Base-by-base conservation (phyloP, 2,888 invertebrate species). In the Maniola hyperantus region DNA sequence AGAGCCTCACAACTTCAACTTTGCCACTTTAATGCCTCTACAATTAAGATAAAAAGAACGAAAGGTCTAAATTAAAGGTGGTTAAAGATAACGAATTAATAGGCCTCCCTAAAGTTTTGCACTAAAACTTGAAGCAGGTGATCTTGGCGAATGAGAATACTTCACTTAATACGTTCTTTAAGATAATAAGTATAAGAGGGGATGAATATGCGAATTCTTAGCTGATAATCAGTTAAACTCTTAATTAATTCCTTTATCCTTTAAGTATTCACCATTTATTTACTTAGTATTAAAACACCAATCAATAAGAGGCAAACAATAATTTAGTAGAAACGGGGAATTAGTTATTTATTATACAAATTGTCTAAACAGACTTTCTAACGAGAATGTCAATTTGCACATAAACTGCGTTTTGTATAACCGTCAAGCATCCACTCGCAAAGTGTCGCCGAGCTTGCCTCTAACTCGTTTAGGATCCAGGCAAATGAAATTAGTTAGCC, bases 21-120 rank as follows among this genome's bases (percentile, higher is more conserved):
- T 91, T 83, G 84, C 87, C 88, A 86, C 87, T 84, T 89, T 88
- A 91, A 91, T 90, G 87, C 84, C 89, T 87, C 88, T 88, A 91
- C 90, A 91, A 91, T 92, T 92, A 92, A 91, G 91, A 92, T 92
- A 91, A 92, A 92, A 91, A 91, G 89, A 91, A 91, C 85, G 87
- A 86, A 88, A 85, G 84, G 87, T 87, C 87, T 83, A 88, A 90
- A 91, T 91, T 91, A 89, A 91, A 91, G 90, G 91, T 91, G 89
- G 87, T 89, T 91, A 87, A 83, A 91, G 92, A 91, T 92, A 92
- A 91, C 89, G 89, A 88, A 87, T 88, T 91, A 91, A 91, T 90
- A 89, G 88, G 84, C 80, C 79, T 77, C 79, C 77, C 76, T 78
- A 84, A 26, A 88, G 82, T 89, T 89, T 82, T 72, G 77, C 79